Base-by-base conservation (phyloP, 2,888 invertebrate genomes). In the Augochlorella aurata region DNA sequence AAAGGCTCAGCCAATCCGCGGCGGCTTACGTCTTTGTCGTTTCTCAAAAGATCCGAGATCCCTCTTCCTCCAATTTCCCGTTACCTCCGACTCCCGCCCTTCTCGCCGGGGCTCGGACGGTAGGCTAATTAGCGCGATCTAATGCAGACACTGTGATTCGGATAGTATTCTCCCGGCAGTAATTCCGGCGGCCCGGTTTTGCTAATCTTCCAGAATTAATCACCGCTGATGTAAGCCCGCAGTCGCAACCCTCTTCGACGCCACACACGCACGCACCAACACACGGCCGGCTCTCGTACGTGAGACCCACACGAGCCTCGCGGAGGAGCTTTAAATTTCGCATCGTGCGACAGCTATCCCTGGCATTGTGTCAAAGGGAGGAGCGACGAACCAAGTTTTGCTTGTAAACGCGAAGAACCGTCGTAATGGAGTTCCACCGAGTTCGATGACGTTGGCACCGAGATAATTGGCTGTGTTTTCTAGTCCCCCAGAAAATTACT, bases 141-240 rank as follows among this genome's bases (percentile, higher is more conserved):
- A 83, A 88, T 83, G 85, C 77, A 77, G 83, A 83, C 54, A 61
- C 85, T 63, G 68, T 67, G 83, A 88, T 83, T 83, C 83, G 67
- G 69, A 83, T 75, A 74, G 65, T 82, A 81, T 82, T 79, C 81
- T 67, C 73, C 79, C 58, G n/a, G 38, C 44, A 84, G 85, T 89
- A 90, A 89, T 88, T 88, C 79, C 84, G 83, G 81, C 87, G 86
- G 88, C 79, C 86, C 82, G 83, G 66, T 85, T 83, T 65, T 78
- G 86, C 86, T 90, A 90, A 90, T 90, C 90, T 90, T 81, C 79
- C 79, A 80, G 90, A 90, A 90, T 90, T 90, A 89, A 89, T 90
- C 89, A 87, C 86, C 80, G 83, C 79, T 79, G 81, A 83, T 87
- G 85, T 81, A 81, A 81, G 82, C 83, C 47, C 66, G 74, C 76